These are phyloP conservation scores for Chiridota heheva DNA, from an alignment of 35 echinoderm and acorn worm species.

Conservation along the genomic window DNA sequence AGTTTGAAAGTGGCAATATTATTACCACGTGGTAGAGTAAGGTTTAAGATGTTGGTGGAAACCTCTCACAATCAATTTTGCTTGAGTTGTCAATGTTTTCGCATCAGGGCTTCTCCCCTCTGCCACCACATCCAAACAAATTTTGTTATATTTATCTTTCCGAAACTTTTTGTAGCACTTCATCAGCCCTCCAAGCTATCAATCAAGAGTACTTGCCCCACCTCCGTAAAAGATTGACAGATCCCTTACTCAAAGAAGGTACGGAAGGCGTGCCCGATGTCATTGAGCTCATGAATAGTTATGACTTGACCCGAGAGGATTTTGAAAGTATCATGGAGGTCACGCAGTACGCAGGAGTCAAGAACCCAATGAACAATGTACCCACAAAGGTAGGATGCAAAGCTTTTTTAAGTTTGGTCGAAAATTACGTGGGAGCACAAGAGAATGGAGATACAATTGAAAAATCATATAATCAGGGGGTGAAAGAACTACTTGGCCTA, in stretches of 20 bases:
- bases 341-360: slow-evolving; percentile 70
- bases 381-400: slow-evolving; percentile 69
- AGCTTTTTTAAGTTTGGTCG: not conserved
- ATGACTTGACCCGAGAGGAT: slow-evolving; percentile 85
- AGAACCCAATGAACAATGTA: slow-evolving; percentile 73
- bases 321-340: slow-evolving; percentile 88
- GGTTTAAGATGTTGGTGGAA: no score
- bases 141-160: no score
- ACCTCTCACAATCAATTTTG: no score
- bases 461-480: no score
- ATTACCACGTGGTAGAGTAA: no score
- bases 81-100: no score
- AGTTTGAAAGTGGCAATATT: no score
- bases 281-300: slow-evolving; percentile 73
- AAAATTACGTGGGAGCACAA: no score
- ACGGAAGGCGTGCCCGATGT: slow-evolving; percentile 74
- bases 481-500: no score
- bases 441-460: no score
- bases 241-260: slow-evolving; percentile 61
- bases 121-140: no score
- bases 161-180: slow-evolving; percentile 61
- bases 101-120: no score
- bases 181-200: slow-evolving; percentile 60
- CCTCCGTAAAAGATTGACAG: slow-evolving; percentile 65
- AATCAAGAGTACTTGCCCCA: slow-evolving; percentile 81